Evolutionary conservation across 1,140 invertebrate species (phyloP), one percentile per base, ranked within the genome.

Genomic region (Notospermus geniculatus): DNA sequence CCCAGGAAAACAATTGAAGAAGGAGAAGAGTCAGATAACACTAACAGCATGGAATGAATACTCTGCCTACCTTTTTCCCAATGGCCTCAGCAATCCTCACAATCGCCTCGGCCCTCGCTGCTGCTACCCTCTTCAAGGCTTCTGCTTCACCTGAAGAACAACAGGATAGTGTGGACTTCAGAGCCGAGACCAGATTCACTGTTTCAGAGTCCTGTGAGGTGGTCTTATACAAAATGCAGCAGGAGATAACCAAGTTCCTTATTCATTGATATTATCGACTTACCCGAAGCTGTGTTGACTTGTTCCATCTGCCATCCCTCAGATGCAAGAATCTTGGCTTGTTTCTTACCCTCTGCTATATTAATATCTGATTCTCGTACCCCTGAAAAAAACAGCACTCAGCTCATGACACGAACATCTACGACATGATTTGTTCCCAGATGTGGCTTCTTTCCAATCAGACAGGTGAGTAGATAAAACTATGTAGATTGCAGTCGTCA

Each of bases 291-390:
- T 69, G 75, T 63, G 66, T 85, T 85, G 5, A 85, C 76, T 65
- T 80, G 72, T 66, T 82, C 80, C 23, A 65, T 56, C 63, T 76
- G 75, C 56, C 70, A 70, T 32, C 84, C 85, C 69, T 86, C 85
- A 28, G 94, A 98, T n/a, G 89, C 89, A 41, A 99, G 85, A 81
- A 99, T 97, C 71, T 88, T 87, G 0, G 95, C 86, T 74, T 88
- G 87, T 68, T 96, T 88, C 81, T 95, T 92, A 72, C 96, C 97
- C 80, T 98, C 93, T 0, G 97, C 97, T 32, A 98, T 90, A 83
- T 99, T 99, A 46, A 99, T 97, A 62, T 97, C 93, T 2, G 95
- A 93, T 73, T 95, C 93, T 59, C 95, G 71, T 4, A 81, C 67
- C 69, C 77, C 77, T 79, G 59, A 2, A 46, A 4, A 25, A 32